Base-by-base conservation (phyloP, 2,797 vertebrate species). In the Mormyrus proboscirostris region DNA sequence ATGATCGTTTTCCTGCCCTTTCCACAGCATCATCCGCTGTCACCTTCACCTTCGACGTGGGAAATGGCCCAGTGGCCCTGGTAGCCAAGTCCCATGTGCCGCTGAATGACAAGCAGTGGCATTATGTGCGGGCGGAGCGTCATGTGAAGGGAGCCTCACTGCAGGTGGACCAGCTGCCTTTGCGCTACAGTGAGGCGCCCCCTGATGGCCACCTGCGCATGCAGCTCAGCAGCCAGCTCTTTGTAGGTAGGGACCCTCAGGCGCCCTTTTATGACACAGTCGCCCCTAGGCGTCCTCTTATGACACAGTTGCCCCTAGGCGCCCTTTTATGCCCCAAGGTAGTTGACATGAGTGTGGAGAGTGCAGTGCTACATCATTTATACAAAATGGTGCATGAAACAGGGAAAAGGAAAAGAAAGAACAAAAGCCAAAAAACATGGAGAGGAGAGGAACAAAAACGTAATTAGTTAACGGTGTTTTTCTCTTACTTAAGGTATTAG, bases 51-150 rank as follows among this genome's bases (percentile, higher is more conserved):
- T 96, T 98, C 86, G 97, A 99, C 14, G 97, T 97, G 5, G 98
- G 98, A 12, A 97, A 97, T 3, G 97, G 98, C 33, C 97, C 97
- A 2, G 91, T 94, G 10, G 94, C 97, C 83, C 94, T 97, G 65
- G 93, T 94, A 0, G 95, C 98, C 19, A 97, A 97, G 91, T 98
- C 98, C 91, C 96, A 96, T 85, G 93, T 95, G 22, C 92, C 96
- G 1, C 93, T 99, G 93, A 99, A 99, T 89, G 98, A 99, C 95
- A 95, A 98, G 84, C 98, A 99, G 90, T 99, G 98, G 98, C 98
- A 99, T 94, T 97, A 96, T 0, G 89, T 99, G 82, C 94, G 91
- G 92, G 97, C 96, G 0, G 98, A 99, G 93, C 97, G 97, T 76
- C 98, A 97, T 89, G 97, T 97, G 92, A 98, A 97, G 92, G 96